Conservation (phyloP, 2,888 invertebrate species). For the Cryptophagus acutangulus region DNA sequence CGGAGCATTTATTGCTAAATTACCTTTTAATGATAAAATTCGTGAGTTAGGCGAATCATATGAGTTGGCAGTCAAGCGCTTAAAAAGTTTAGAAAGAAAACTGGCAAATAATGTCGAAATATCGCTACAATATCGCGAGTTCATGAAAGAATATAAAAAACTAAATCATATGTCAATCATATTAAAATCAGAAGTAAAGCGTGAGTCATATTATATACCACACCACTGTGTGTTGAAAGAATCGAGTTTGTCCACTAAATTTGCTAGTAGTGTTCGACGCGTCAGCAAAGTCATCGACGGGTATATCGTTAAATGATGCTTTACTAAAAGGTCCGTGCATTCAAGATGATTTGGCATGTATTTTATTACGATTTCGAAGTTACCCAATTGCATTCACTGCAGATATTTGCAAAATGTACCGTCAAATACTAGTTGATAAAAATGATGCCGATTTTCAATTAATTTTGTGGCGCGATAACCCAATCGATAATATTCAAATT, state of each 20-base stretch:
- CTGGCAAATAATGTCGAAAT: background rate
- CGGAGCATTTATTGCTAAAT: background rate
- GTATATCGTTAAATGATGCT: background rate
- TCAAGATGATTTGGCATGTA: background rate
- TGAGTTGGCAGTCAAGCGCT: conserved; percentile 1
- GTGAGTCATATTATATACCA: background rate
- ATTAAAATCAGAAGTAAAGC: background rate
- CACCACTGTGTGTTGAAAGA: conserved; percentile 1
- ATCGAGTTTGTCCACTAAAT: too few relatives aligned
- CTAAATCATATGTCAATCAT: background rate
- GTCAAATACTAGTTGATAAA: background rate
- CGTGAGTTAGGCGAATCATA: background rate
- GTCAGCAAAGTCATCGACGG: background rate
- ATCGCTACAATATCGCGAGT: background rate
- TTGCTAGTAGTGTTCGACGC: background rate
- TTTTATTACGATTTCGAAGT: background rate
- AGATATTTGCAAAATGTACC: background rate
- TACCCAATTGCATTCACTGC: background rate
- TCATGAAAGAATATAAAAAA: background rate
- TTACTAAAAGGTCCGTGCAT: background rate
- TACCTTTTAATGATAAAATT: background rate
- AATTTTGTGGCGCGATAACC: background rate
- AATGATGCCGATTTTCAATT: background rate
- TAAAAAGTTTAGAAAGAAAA: background rate
- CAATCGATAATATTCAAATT: background rate